Conservation (phyloP, 2,797 vertebrate species). For the Pangasius djambal region DNA sequence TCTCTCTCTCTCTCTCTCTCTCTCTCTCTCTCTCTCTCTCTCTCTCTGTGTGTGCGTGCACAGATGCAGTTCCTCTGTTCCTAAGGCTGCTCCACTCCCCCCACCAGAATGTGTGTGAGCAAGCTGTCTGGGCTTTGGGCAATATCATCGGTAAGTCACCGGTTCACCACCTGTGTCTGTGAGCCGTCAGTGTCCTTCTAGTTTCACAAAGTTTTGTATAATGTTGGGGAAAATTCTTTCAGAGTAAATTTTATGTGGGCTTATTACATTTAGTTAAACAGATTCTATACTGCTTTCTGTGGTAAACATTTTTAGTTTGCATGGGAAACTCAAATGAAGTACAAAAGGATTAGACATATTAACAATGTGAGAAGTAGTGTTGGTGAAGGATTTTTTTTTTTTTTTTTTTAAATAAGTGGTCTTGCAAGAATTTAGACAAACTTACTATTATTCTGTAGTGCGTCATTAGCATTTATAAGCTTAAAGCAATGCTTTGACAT, state of each 20-base stretch:
- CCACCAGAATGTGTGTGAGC: slow-evolving; percentile 99
- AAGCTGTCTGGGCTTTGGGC: slow-evolving; percentile 97
- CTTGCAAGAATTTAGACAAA: background rate
- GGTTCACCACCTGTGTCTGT: background rate
- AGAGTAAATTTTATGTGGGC: background rate
- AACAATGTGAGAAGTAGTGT: background rate
- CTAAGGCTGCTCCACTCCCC: slow-evolving; percentile 94
- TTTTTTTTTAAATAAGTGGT: background rate
- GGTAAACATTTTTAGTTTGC: background rate
- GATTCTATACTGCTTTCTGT: background rate
- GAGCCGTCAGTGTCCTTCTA: background rate
- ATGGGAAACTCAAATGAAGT: background rate
- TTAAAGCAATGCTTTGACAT: background rate
- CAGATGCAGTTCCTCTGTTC: slow-evolving; percentile 97
- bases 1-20: background rate
- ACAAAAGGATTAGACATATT: background rate
- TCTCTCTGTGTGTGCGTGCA: background rate
- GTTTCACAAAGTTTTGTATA: background rate
- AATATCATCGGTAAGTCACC: slow-evolving; percentile 94
- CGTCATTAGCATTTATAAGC: background rate
- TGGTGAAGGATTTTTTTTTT: background rate
- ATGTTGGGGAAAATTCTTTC: background rate
- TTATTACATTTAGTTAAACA: background rate
- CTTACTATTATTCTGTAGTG: background rate
- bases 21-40: background rate